phyloP scores from a whole-genome alignment of 2,797 vertebrate genomes.

The Poeciliopsis paucimaculata region DNA sequence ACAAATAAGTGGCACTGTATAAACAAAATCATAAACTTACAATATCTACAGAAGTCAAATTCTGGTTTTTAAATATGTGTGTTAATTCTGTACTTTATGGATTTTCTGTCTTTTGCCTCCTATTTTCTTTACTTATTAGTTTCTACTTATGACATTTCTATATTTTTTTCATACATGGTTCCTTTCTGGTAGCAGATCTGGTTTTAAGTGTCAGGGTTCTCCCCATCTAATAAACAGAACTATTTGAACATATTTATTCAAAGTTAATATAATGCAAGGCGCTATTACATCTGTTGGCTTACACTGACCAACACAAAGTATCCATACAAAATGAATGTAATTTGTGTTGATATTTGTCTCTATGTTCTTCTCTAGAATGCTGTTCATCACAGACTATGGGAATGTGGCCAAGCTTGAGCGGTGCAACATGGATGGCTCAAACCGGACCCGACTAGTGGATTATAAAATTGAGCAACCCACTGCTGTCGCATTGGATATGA shows the following conservation, averaged over 20 bases:
- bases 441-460: slow-evolving; percentile 90
- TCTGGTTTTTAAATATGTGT: background rate
- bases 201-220: background rate
- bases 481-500: slow-evolving; percentile 89
- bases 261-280: background rate
- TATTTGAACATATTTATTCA: background rate
- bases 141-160: background rate
- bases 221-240: background rate
- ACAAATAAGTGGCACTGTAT: background rate
- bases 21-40: background rate
- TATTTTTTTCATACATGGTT: background rate
- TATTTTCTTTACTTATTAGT: background rate
- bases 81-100: background rate
- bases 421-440: slow-evolving; percentile 97
- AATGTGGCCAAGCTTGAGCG: slow-evolving; percentile 92
- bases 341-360: background rate
- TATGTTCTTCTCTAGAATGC: slow-evolving; percentile 83
- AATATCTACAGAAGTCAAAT: background rate
- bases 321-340: too few relatives aligned
- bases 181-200: background rate
- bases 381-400: slow-evolving; percentile 98
- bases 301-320: background rate
- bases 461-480: slow-evolving; percentile 91
- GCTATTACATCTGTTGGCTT: background rate
- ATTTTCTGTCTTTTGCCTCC: background rate